Evolutionary conservation across 2,113 vertebrate genomes (phyloP), one percentile per base, ranked within the genome.

Genomic region (Pyrgilauda ruficollis): DNA sequence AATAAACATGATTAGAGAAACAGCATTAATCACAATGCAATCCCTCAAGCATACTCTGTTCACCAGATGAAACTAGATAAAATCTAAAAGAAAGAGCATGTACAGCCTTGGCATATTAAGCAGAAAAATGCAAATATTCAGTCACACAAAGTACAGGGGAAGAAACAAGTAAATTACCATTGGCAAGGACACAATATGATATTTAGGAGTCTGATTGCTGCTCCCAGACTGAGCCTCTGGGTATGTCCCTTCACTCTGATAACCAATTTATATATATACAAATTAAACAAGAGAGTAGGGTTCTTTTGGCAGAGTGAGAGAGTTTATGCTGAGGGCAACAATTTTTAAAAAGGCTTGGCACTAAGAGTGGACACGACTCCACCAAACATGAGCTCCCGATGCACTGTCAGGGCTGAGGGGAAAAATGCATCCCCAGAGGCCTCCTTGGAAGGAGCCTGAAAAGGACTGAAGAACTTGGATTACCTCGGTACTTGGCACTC

Each of bases 1-100:
- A 87, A 87, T 59, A 89, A 95, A 84, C 41, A 55, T 26, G 10
- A 76, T 88, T 90, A 76, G 55, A 87, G 68, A 90, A 94, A 80
- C 35, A 86, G 55, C 16, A 77, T 69, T 88, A 86, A 86, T 83
- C 59, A 33, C 55, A 67, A 77, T 84, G 68, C 47, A 86, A 70
- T 93, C 66, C 52, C 75, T 50, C 13, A 85, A 70, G 75, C 70
- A 58, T 58, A 46, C 43, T 62, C 53, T 90, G 46, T 77, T 96
- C 19, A 67, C 66, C 67, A 84, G 79, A 90, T n/a, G 12, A 74
- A 95, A 84, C 30, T 23, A 84, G 59, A 76, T 8, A 39, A 87
- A 79, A 72, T 74, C 53, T 72, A 59, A 76, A 90, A 72, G 75
- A 79, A 81, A 41, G 14, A 69, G 17, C 23, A 89, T 7, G 35